Conservation (phyloP, 1,140 invertebrate genomes). For the Uloborus diversus region DNA sequence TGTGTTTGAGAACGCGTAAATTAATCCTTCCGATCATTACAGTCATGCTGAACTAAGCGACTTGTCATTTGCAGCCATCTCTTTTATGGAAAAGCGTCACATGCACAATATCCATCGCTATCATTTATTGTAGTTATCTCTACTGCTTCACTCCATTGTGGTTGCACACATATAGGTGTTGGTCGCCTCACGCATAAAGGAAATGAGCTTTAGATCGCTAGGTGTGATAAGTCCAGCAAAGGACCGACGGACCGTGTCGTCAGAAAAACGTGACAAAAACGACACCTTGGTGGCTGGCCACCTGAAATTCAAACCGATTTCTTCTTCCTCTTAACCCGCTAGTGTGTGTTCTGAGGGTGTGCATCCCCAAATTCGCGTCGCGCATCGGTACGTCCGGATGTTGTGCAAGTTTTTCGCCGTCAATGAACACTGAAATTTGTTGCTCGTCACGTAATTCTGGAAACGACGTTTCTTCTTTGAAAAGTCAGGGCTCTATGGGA, state of each 20-base stretch:
- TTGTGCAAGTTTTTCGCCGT: conserved; percentile 34
- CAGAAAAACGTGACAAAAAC: conserved; percentile 39
- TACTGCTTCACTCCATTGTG: no score
- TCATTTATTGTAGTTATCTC: no score
- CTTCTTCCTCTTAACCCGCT: no score
- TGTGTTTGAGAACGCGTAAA: no score
- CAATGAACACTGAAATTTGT: conserved; percentile 40
- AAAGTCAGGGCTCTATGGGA: conserved; percentile 21
- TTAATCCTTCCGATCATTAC: no score
- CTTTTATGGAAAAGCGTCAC: no score
- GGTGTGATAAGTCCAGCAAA: conserved; percentile 11
- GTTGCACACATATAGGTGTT: conserved; percentile 14
- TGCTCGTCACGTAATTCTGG: conserved; percentile 15
- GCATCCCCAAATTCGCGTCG: not conserved
- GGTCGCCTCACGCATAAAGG: conserved; percentile 27
- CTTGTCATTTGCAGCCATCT: no score
- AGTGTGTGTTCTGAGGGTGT: not conserved
- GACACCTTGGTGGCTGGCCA: conserved; percentile 13
- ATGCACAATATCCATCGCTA: no score
- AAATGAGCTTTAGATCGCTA: conserved; percentile 7
- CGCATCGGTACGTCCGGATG: conserved; percentile 30
- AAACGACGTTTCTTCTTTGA: not conserved
- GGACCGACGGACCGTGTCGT: conserved; percentile 22
- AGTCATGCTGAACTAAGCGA: no score
- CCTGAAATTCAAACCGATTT: not conserved